phyloP scores from a whole-genome alignment of 64 coral and sea anemone genomes.

The Actinia equina region DNA sequence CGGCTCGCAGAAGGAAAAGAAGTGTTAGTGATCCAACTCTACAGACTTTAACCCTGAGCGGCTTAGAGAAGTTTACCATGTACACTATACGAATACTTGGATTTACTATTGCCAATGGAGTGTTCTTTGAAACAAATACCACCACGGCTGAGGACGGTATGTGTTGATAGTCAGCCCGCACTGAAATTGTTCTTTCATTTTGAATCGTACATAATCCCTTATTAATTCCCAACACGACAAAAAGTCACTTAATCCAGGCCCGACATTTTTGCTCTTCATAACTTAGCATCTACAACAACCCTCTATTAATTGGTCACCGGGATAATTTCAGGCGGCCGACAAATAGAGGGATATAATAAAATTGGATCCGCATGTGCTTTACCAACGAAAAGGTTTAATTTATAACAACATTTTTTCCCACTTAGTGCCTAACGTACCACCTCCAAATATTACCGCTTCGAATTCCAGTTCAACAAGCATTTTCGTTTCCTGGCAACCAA shows the following conservation, averaged over 20 bases:
- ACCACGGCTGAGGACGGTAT: constrained; percentile 69
- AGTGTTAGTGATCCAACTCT: neutral
- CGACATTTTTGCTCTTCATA: no score
- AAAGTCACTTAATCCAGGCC: no score
- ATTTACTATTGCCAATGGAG: constrained; percentile 50
- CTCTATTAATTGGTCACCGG: no score
- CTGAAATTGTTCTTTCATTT: no score
- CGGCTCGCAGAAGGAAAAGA: neutral
- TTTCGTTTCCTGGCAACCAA: constrained; percentile 48
- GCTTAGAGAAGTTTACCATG: constrained; percentile 40
- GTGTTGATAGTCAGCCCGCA: neutral
- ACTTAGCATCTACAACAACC: no score
- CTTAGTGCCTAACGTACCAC: constrained; percentile 51
- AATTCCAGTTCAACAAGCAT: constrained; percentile 57
- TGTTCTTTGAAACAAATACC: constrained; percentile 10
- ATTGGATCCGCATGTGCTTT: no score
- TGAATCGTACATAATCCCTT: neutral
- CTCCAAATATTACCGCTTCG: constrained; percentile 41
- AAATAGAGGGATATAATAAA: no score
- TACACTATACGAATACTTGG: constrained; percentile 55
- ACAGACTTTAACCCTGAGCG: neutral
- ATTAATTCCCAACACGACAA: no score
- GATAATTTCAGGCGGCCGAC: no score
- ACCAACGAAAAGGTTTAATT: no score
- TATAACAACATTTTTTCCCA: neutral